Percentiles rank a stretch among this genome's conserved stretches.
Evolutionary conservation across 2,113 vertebrate species (phyloP).

Genomic region (Leucopsar rothschildi): DNA sequence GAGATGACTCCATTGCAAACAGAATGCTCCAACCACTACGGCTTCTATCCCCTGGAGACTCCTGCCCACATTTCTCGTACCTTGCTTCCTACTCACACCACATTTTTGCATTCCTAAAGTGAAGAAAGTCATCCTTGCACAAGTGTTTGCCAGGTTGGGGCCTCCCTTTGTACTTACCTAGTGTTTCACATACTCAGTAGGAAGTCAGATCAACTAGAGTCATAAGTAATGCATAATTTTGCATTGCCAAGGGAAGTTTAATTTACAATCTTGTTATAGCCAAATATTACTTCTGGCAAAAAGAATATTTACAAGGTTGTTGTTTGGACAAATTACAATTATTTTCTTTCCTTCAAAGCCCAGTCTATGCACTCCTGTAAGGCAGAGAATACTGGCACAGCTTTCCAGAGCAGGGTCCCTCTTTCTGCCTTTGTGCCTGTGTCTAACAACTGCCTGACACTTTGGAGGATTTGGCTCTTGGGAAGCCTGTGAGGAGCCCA

Average conservation of each 20-base stretch:
- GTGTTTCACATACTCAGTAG: neutral
- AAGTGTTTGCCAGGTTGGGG: neutral
- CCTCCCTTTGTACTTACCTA: conserved; percentile 3
- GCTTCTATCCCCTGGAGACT: neutral
- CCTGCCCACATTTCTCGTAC: neutral
- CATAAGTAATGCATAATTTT: neutral
- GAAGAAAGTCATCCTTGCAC: neutral
- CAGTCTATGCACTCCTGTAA: neutral
- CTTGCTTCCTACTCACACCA: neutral
- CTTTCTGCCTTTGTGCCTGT: neutral
- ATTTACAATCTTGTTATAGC: neutral
- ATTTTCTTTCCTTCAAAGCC: neutral
- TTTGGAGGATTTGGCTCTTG: neutral
- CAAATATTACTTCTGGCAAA: conserved; percentile 24
- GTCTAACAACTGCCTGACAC: neutral
- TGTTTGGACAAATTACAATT: conserved; percentile 7
- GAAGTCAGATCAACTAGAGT: neutral
- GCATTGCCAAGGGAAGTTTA: neutral
- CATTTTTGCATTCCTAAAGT: neutral
- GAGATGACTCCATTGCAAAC: neutral
- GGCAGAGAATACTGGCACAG: neutral
- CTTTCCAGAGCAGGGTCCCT: neutral
- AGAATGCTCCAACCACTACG: neutral
- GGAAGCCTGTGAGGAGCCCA: neutral
- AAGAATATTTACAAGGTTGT: neutral